Evolutionary conservation across 64 coral and sea anemone genomes (phyloP).

Genomic region (Actinia equina): DNA sequence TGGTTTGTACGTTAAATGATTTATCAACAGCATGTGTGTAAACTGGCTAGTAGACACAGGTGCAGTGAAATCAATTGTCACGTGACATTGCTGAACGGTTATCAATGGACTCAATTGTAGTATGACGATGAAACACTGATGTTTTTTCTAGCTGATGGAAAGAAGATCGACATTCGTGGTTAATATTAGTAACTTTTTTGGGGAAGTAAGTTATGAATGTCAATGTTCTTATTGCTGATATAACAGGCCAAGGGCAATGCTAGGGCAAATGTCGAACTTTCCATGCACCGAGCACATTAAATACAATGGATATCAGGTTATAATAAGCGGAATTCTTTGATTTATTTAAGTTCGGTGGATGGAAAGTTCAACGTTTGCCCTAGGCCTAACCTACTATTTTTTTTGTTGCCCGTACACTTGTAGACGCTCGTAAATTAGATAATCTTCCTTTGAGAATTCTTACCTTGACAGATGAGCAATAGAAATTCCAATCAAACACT

Average conservation of each 20-base stretch:
- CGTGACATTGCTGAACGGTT: background rate
- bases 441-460: background rate
- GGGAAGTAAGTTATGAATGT: slow-evolving; percentile 26
- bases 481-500: slow-evolving; percentile 12
- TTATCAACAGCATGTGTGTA: background rate
- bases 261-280: background rate
- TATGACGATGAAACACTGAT: background rate
- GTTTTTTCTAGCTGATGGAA: background rate
- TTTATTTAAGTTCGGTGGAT: no score
- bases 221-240: slow-evolving; percentile 17
- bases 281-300: no score
- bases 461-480: slow-evolving; percentile 8
- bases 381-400: background rate
- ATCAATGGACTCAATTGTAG: no score
- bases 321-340: no score
- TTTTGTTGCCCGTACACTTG: slow-evolving; percentile 2
- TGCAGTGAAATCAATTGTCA: slow-evolving; percentile 13
- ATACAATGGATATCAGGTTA: no score
- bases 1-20: background rate
- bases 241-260: background rate
- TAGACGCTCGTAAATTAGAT: background rate
- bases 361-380: no score
- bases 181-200: background rate
- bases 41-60: slow-evolving; percentile 28
- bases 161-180: slow-evolving; percentile 17